Evolutionary conservation across 2,113 vertebrate genomes (phyloP).

Genomic region (Mandrillus leucophaeus): DNA sequence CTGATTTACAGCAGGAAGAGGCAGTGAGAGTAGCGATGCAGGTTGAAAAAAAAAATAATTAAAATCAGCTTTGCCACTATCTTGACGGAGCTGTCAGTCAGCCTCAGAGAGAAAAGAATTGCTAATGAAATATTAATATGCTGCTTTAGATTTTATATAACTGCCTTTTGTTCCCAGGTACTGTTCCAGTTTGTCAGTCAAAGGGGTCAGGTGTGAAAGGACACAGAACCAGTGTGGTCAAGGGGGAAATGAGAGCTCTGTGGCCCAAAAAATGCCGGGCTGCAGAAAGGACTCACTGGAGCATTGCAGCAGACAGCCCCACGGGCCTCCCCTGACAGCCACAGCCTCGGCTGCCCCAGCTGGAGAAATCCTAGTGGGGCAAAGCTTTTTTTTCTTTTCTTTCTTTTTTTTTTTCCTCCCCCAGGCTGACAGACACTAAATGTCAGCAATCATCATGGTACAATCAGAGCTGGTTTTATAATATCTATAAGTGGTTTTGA

Average conservation of each 20-base stretch:
- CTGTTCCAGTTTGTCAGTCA: slow-evolving; percentile 79
- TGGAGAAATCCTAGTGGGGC: slow-evolving; percentile 61
- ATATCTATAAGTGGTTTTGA: slow-evolving; percentile 78
- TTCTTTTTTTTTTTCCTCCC: not conserved
- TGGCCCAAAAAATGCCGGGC: slow-evolving; percentile 31
- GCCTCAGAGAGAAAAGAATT: slow-evolving; percentile 89
- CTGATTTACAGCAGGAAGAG: slow-evolving; percentile 89
- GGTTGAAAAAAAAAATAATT: slow-evolving; percentile 91
- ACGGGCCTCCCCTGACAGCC: slow-evolving; percentile 50
- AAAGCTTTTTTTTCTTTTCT: slow-evolving; percentile 10
- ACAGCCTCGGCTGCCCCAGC: slow-evolving; percentile 56
- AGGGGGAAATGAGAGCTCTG: not conserved
- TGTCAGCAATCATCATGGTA: slow-evolving; percentile 80
- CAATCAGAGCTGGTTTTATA: slow-evolving; percentile 77
- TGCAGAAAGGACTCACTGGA: slow-evolving; percentile 49
- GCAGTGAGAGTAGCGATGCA: slow-evolving; percentile 84
- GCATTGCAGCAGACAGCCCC: not conserved
- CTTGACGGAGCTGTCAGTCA: slow-evolving; percentile 93
- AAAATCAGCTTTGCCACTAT: slow-evolving; percentile 90
- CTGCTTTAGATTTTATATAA: slow-evolving; percentile 89
- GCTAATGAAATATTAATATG: slow-evolving; percentile 98
- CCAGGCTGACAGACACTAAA: slow-evolving; percentile 78
- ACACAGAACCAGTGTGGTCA: slow-evolving; percentile 35
- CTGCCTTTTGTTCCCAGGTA: slow-evolving; percentile 87
- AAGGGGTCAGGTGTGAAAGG: slow-evolving; percentile 73